Conservation (phyloP, 2,113 vertebrate species). For the Chiloscyllium plagiosum region DNA sequence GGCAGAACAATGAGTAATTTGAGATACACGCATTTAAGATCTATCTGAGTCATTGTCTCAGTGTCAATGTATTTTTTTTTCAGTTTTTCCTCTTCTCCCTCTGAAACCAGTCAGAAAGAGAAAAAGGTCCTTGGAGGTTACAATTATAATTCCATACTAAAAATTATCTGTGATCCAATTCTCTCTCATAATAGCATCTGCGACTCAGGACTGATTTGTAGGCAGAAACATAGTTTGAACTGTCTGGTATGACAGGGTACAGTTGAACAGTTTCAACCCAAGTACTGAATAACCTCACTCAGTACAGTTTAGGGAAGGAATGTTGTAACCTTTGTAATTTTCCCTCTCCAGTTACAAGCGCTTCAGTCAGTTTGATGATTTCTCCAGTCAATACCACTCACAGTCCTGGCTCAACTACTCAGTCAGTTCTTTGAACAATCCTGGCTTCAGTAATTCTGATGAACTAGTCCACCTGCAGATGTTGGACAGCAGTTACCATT, state of each 20-base stretch:
- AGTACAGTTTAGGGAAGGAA: not conserved
- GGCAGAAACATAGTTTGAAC: not conserved
- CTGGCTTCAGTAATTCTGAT: conserved; percentile 70
- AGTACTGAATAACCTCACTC: too few relatives aligned
- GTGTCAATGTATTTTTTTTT: not conserved
- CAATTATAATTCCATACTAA: too few relatives aligned
- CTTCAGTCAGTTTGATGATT: conserved; percentile 81
- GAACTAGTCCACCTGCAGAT: conserved; percentile 71
- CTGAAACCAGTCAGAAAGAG: not conserved
- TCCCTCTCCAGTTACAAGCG: conserved; percentile 62
- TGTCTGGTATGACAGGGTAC: too few relatives aligned
- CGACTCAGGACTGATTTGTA: not conserved
- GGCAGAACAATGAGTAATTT: not conserved
- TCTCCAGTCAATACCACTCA: conserved; percentile 69
- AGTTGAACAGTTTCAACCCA: too few relatives aligned
- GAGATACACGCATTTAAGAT: too few relatives aligned
- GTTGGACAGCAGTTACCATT: conserved; percentile 51
- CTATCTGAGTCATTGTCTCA: not conserved
- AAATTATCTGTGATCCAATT: not conserved
- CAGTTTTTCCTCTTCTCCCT: not conserved
- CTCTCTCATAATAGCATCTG: not conserved
- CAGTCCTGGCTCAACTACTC: conserved; percentile 57
- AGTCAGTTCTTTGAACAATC: conserved; percentile 72
- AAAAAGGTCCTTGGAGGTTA: not conserved
- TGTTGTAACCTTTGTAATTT: not conserved